Evolutionary conservation across 23 tunicate species (phyloP), one percentile per base, ranked within the genome.

Genomic region (Halocynthia aurantium): DNA sequence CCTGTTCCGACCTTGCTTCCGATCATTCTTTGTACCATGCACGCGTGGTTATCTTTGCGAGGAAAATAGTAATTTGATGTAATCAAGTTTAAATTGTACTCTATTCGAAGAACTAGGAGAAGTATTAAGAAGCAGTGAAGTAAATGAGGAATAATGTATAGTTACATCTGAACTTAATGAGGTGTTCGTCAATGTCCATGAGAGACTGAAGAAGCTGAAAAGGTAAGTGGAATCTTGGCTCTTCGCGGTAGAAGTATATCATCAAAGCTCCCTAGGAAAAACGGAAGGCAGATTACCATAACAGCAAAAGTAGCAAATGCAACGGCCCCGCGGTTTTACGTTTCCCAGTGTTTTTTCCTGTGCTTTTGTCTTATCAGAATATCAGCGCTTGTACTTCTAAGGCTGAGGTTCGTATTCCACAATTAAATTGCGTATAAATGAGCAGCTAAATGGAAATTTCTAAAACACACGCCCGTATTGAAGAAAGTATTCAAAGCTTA

Each of bases 1-100:
- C 88, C 88, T 6, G 88, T 82, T 71, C 98, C 98, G 55, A 86
- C 56, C 21, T 76, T 84, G 15, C 76, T 74, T 62, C 98, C 98
- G 31, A 92, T 81, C 98, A 92, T 92, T 6, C 88, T 65, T 64
- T 92, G 98, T 13, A 83, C 98, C 98, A 92, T 92, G 71, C 98
- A 85, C 11, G 98, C 64, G 80, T 92, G 98, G 62, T 56, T 74
- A 80, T 83, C 98, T 92, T 1, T 31, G 1, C 2, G 44, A 31
- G 44, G 44, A 31, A 31, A n/a, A 68, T 5, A 11, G 22, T 68
- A 11, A 1, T 22, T 68, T 68, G 13, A 68, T 15, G 63, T 2
- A 15, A 58, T n/a, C 44, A 31, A 58, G 15, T 58, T 13, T 4
- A n/a, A 13, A 58, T 58, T n/a, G 4, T 58, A n/a, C 63, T 58